Evolutionary conservation across 2,113 vertebrate genomes (phyloP).

Genomic region (Cervus canadensis): DNA sequence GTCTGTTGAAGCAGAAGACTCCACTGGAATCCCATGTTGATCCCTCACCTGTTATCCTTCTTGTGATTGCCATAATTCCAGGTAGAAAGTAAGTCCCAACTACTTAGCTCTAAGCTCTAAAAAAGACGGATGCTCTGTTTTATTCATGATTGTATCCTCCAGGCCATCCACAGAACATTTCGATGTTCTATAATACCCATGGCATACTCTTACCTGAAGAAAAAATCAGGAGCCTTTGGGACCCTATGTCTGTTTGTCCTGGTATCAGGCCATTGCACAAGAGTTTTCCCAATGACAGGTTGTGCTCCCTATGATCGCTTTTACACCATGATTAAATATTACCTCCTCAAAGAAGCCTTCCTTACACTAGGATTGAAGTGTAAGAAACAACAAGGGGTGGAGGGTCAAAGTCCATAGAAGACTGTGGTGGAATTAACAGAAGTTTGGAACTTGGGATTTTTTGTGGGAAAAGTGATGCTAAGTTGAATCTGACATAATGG

Average conservation of each 20-base stretch:
- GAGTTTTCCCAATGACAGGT: not conserved
- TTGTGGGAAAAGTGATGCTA: not conserved
- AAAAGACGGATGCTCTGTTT: not conserved
- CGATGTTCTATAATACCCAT: not conserved
- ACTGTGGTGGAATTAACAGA: not conserved
- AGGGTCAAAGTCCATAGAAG: not conserved
- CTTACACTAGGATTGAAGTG: not conserved
- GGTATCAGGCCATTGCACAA: not conserved
- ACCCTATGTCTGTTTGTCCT: not conserved
- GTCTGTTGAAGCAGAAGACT: not conserved
- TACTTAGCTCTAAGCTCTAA: not conserved
- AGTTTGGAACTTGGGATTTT: not conserved
- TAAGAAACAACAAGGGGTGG: not conserved
- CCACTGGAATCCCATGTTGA: not conserved
- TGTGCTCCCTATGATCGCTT: not conserved
- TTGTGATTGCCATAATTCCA: not conserved
- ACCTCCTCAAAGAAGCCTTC: not conserved
- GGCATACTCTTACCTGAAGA: not conserved
- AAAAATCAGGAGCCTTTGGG: not conserved
- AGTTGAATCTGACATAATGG: not conserved
- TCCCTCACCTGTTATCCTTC: not conserved
- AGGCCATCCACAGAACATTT: not conserved
- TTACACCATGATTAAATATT: not conserved
- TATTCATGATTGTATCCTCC: not conserved
- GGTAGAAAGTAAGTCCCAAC: not conserved